phyloP scores from a whole-genome alignment of 1,140 invertebrate genomes.

The Ectropis grisescens region DNA sequence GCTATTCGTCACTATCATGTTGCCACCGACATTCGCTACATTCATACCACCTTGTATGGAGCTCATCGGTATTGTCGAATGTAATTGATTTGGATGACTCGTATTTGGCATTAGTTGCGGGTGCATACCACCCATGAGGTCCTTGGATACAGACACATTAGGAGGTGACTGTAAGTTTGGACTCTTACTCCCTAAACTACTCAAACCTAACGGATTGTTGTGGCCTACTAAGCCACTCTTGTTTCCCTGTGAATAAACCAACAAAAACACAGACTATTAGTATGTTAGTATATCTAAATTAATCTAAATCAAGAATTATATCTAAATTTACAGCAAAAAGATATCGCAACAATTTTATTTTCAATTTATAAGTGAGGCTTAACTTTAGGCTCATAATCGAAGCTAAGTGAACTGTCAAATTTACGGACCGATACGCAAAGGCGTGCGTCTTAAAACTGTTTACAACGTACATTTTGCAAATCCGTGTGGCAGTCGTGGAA shows the following conservation, averaged over 20 bases:
- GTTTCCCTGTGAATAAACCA: slow-evolving; percentile 75
- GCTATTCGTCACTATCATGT: slow-evolving; percentile 80
- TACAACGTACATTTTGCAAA: too few relatives aligned
- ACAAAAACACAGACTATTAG: too few relatives aligned
- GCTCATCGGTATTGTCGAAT: slow-evolving; percentile 72
- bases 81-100: slow-evolving; percentile 67
- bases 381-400: too few relatives aligned
- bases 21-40: slow-evolving; percentile 72
- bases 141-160: slow-evolving; percentile 74
- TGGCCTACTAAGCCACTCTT: slow-evolving; percentile 80
- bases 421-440: too few relatives aligned
- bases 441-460: too few relatives aligned
- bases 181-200: slow-evolving; percentile 82
- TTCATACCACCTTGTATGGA: slow-evolving; percentile 78
- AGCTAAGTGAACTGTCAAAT: too few relatives aligned
- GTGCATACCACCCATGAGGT: slow-evolving; percentile 64
- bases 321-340: too few relatives aligned
- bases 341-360: too few relatives aligned
- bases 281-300: slow-evolving; percentile 36
- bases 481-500: too few relatives aligned
- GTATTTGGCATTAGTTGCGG: slow-evolving; percentile 71
- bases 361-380: too few relatives aligned
- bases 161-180: slow-evolving; percentile 86
- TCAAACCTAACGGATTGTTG: slow-evolving; percentile 75
- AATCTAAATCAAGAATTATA: too few relatives aligned